Base-by-base conservation (phyloP, 2,113 vertebrate species). In the Oriolus oriolus region DNA sequence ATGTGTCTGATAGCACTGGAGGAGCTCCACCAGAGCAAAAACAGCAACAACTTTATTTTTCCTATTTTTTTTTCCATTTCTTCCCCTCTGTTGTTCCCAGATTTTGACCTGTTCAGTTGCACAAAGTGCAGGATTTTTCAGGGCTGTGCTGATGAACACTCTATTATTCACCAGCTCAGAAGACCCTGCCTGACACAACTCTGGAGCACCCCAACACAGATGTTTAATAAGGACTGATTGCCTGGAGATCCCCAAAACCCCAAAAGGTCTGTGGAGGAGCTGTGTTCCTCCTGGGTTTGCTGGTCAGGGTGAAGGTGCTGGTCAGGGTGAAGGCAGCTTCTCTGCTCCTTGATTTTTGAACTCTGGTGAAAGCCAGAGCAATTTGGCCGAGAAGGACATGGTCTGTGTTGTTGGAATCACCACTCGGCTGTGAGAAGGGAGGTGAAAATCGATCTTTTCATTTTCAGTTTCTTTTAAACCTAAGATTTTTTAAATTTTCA, bases 361-460 rank as follows among this genome's bases (percentile, higher is more conserved):
- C 3, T 71, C 45, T 49, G 47, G 37, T 47, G 66, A 50, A 74
- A 68, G 26, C 30, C 74, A 68, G 44, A 64, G 59, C 30, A 49
- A 18, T n/a, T 63, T 5, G 8, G 64, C 65, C 5, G 0, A 0
- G 5, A 66, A 71, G 42, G 68, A 66, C 27, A 45, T 0, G 13
- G 1, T 19, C 37, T 53, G 41, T 44, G 49, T 13, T 54, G 47
- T 11, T 73, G 70, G 59, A 77, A 64, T 68, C 65, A 89, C 28
- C 69, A 20, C 16, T 39, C 10, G 15, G 33, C 49, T 42, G 27
- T 7, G 9, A 66, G 57, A 53, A 73, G 31, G 41, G 30, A 69
- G 19, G 17, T 49, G 23, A 28, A 68, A 20, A 20, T 27, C 6
- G 23, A 47, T 13, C 8, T 35, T 35, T n/a, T 20, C 1, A 20